These are phyloP conservation scores for Morpho achilles DNA, from an alignment of 2,888 invertebrate species.

Conservation along the genomic window DNA sequence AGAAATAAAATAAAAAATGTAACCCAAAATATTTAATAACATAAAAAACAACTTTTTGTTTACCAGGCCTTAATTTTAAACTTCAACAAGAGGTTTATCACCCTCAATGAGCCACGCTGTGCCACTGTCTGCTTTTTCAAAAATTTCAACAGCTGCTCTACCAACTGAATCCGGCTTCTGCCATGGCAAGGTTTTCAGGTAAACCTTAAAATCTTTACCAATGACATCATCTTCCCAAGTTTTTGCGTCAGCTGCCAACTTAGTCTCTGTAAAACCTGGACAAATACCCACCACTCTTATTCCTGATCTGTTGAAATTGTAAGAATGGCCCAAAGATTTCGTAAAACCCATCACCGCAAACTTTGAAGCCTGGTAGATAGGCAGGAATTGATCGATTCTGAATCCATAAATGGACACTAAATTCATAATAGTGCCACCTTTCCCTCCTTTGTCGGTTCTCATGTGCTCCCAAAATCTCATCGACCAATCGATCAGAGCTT, in stretches of 20 bases:
- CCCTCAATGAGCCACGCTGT: constrained; percentile 76
- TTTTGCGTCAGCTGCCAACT: constrained; percentile 29
- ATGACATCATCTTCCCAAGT: constrained; percentile 27
- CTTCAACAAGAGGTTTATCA: constrained; percentile 38
- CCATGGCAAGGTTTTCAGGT: constrained; percentile 36
- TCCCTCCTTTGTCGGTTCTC: constrained; percentile 75
- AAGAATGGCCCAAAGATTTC: constrained; percentile 61
- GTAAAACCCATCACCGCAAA: constrained; percentile 71
- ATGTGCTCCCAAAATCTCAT: constrained; percentile 78
- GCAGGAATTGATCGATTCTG: constrained; percentile 65
- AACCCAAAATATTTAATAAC: background rate
- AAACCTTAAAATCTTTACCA: constrained; percentile 31
- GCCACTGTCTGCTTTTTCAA: constrained; percentile 62
- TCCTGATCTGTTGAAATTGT: constrained; percentile 64
- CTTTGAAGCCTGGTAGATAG: constrained; percentile 81
- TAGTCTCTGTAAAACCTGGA: constrained; percentile 73
- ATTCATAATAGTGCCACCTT: constrained; percentile 83
- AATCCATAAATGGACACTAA: constrained; percentile 80
- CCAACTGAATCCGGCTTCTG: constrained; percentile 48
- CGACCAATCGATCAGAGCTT: constrained; percentile 52
- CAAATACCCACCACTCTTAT: constrained; percentile 75
- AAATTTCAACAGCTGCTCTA: constrained; percentile 44
- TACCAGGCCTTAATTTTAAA: constrained; percentile 8
- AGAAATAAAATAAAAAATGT: background rate
- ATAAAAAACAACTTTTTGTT: background rate